Evolutionary conservation across 37 sponge, comb jelly and placozoan species (phyloP).

Genomic region (Diacarnus erythraeanus): DNA sequence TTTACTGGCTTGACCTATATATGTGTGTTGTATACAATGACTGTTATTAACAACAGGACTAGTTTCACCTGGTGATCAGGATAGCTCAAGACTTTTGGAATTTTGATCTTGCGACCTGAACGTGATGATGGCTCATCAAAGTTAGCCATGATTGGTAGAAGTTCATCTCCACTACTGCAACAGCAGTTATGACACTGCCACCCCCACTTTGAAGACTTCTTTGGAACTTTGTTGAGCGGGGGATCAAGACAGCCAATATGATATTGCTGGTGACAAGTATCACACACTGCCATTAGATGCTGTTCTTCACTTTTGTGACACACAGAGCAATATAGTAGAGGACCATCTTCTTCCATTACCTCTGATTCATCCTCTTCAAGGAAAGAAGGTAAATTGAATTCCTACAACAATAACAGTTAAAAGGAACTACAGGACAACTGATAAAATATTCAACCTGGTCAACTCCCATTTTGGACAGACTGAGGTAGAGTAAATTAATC

Average conservation of each 20-base stretch:
- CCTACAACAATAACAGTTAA: neutral
- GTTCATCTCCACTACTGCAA: constrained; percentile 54
- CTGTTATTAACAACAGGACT: no score
- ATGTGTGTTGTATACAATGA: neutral
- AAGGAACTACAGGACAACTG: neutral
- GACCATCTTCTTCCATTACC: neutral
- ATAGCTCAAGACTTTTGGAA: constrained; percentile 21
- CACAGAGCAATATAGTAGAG: neutral
- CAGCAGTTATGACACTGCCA: constrained; percentile 82
- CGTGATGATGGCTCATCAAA: constrained; percentile 44
- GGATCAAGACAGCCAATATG: constrained; percentile 87
- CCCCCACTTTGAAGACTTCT: constrained; percentile 73
- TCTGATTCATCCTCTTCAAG: neutral
- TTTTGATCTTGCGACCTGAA: constrained; percentile 46
- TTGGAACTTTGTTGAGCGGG: constrained; percentile 76
- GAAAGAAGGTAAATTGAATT: neutral
- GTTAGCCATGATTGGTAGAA: constrained; percentile 30
- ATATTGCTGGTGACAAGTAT: constrained; percentile 71
- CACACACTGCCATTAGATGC: constrained; percentile 77
- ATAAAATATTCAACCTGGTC: neutral
- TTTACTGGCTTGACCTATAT: neutral
- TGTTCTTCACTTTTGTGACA: constrained; percentile 43
- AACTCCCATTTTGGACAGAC: constrained; percentile 5
- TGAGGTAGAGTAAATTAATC: neutral
- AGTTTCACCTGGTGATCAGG: constrained; percentile 41